These are phyloP conservation scores for Willowsia nigromaculata DNA, from an alignment of 2,888 invertebrate species.

Conservation along the genomic window DNA sequence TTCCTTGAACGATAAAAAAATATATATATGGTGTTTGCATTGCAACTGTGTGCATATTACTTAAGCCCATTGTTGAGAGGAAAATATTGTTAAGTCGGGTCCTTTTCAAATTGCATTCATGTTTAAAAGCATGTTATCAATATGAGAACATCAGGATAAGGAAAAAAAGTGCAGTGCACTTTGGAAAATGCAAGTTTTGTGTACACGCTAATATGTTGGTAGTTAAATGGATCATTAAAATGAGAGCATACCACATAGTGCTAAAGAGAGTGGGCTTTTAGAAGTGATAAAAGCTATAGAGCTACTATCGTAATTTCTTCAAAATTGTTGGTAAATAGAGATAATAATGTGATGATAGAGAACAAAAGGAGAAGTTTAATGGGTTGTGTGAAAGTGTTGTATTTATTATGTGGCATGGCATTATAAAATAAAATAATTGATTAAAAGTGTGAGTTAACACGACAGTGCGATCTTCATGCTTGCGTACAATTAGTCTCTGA, in stretches of 20 bases:
- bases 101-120: background rate
- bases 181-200: constrained; percentile 33
- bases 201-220: constrained; percentile 46
- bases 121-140: background rate
- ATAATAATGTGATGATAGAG: background rate
- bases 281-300: too few species aligned
- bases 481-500: too few species aligned
- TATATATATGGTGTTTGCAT: too few species aligned
- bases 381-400: constrained; percentile 44
- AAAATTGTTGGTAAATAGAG: constrained; percentile 7
- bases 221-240: constrained; percentile 58
- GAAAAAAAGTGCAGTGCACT: background rate
- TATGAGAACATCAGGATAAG: constrained; percentile 16
- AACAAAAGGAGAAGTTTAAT: constrained; percentile 30
- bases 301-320: background rate
- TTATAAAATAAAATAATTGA: too few species aligned
- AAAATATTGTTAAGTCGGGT: constrained; percentile 50
- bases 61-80: too few species aligned
- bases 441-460: background rate
- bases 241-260: constrained; percentile 36
- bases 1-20: constrained; percentile 61
- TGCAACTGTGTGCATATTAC: too few species aligned
- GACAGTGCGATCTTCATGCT: too few species aligned
- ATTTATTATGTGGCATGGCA: background rate
- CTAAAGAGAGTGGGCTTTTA: background rate